Conservation (phyloP, 2,888 invertebrate species). For the Diarsia mendica region DNA sequence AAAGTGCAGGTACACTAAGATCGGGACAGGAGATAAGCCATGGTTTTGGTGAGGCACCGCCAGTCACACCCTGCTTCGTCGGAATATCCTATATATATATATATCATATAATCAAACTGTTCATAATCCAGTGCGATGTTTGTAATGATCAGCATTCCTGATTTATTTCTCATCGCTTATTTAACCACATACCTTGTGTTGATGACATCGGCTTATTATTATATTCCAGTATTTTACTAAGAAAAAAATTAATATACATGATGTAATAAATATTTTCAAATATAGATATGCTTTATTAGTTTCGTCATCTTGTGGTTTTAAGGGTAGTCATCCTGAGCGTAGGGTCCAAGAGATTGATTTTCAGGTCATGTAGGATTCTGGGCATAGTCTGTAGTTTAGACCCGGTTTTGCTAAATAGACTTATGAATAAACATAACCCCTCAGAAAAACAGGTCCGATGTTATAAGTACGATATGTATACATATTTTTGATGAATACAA, state of each 20-base stretch:
- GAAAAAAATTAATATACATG: too few species aligned
- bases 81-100: too few species aligned
- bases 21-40: background rate
- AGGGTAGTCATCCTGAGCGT: too few species aligned
- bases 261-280: too few species aligned
- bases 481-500: background rate
- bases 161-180: background rate
- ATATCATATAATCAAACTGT: background rate
- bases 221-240: background rate
- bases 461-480: background rate
- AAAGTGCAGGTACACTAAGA: background rate
- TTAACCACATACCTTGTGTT: constrained; percentile 18
- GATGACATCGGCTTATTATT: constrained; percentile 17
- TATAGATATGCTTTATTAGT: too few species aligned
- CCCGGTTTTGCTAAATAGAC: background rate
- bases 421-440: background rate
- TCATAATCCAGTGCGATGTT: background rate
- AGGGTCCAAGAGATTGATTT: background rate
- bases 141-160: background rate
- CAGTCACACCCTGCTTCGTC: background rate
- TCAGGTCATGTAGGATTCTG: background rate
- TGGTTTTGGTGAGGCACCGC: background rate
- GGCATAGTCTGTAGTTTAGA: background rate
- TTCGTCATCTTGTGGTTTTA: too few species aligned
- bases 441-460: background rate